Base-by-base conservation (phyloP, 2,113 vertebrate species). In the Cynocephalus volans region DNA sequence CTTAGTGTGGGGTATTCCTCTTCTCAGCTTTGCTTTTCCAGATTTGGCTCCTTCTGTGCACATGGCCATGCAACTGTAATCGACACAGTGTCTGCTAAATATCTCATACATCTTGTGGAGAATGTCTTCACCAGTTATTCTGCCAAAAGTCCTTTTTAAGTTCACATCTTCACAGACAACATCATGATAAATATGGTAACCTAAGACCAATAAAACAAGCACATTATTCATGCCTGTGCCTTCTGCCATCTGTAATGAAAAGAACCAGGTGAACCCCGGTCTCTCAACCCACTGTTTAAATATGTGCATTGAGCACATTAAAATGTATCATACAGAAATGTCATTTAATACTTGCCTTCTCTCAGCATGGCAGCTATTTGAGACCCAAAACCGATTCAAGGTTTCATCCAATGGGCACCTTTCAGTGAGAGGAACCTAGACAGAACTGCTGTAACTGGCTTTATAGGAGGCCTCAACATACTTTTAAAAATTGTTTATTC, bases 71-170 rank as follows among this genome's bases (percentile, higher is more conserved):
- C 2, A 23, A 85, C 67, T 85, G 24, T 79, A 65, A 87, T 45
- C 36, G n/a, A 85, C 52, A 82, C 6, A 84, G 54, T 10, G n/a
- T 23, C 64, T 93, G n/a, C 77, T 79, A 79, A 85, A 89, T 70
- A 77, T 62, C 41, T 92, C 12, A 8, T 52, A 31, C 6, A 76
- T 92, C 73, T 96, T 80, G 13, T 33, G 69, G 45, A 96, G 69
- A 84, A 82, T 95, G 50, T 76, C 67, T 95, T 93, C 50, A 64
- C 31, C 21, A n/a, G 56, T n/a, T 58, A 62, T 91, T 93, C 73
- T 96, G 86, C 72, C 82, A 82, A 73, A 95, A 96, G n/a, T 79
- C 33, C 45, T 56, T 62, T 67, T 52, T n/a, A 85, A 88, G 67
- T 19, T 50, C 85, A 52, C 23, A 54, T 54, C 79, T 60, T 82